These are phyloP conservation scores for Melanotaenia pygmaea DNA, from an alignment of 2,797 vertebrate species.

Conservation along the genomic window DNA sequence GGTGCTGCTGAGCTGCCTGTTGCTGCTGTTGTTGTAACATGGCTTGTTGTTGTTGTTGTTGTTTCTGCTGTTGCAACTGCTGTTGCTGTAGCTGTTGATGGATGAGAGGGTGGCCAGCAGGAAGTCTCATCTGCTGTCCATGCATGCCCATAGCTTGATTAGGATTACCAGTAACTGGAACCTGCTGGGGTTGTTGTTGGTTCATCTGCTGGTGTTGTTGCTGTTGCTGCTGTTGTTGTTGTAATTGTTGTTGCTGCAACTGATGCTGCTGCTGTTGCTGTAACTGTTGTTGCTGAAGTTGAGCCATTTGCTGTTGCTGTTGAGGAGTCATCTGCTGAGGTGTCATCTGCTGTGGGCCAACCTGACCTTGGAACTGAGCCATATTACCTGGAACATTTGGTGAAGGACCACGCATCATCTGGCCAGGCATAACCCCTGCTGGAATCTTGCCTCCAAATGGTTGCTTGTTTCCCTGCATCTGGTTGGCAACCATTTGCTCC, in stretches of 20 bases:
- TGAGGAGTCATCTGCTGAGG: constrained; percentile 83
- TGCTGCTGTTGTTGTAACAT: constrained; percentile 81
- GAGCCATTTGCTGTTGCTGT: constrained; percentile 90
- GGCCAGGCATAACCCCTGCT: constrained; percentile 89
- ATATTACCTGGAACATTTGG: constrained; percentile 92
- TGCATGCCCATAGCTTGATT: constrained; percentile 94
- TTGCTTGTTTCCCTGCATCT: constrained; percentile 95
- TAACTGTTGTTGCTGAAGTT: constrained; percentile 88
- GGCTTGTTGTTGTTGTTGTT: constrained; percentile 77
- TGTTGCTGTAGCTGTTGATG: constrained; percentile 91
- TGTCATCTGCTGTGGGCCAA: constrained; percentile 85
- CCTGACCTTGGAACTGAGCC: constrained; percentile 91
- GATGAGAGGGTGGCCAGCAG: constrained; percentile 88
- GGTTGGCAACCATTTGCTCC: constrained; percentile 96
- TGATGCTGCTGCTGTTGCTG: constrained; percentile 85
- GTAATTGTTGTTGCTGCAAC: constrained; percentile 82
- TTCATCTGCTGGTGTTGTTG: constrained; percentile 84
- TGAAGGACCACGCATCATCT: constrained; percentile 94
- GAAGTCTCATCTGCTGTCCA: constrained; percentile 90
- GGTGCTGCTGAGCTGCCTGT: constrained; percentile 82
- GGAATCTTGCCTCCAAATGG: constrained; percentile 91
- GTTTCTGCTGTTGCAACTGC: constrained; percentile 83
- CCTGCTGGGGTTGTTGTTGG: constrained; percentile 85
- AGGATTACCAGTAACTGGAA: constrained; percentile 88
- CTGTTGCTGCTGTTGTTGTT: constrained; percentile 82